Base-by-base conservation (phyloP, 2,888 invertebrate species). In the Chalcosyrphus nemorum region DNA sequence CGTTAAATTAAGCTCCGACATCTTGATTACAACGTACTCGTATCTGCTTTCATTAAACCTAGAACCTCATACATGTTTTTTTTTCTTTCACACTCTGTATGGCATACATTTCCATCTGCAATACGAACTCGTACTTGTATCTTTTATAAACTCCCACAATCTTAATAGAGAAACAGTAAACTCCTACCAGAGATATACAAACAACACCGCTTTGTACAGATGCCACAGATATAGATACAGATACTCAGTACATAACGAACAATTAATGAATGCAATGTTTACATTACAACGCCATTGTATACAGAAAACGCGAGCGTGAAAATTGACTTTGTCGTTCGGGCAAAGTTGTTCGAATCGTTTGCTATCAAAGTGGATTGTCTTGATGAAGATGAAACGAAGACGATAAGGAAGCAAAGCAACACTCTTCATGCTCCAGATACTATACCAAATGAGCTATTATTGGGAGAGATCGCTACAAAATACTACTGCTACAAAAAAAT, bases 21-120 rank as follows among this genome's bases (percentile, higher is more conserved):
- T 81, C 81, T 81, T 76, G 81, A 71, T 81, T 81, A 76, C 81
- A 81, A 66, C n/a, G n/a, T n/a, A n/a, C n/a, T 13, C 21, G 70
- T 81, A 81, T 71, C 65, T 65, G 76, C 63, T 81, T 76, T 71
- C 81, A 76, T 81, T 52, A 63, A 71, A 71, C 38, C 61, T n/a
- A 74, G 63, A 43, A 1, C 21, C 35, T 52, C 5, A 6, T 19
- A 4, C 32, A 11, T 21, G 21, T 27, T 13, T 47, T 35, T 17
- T n/a, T n/a, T n/a, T n/a, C n/a, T n/a, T n/a, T n/a, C n/a, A 13
- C 13, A 15, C 11, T 41, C 24, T 13, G 11, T n/a, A n/a, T 15
- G 13, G 38, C 57, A 38, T 24, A 19, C 15, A 38, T 35, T 57
- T 45, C 11, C 19, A 7, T 24, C 24, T 24, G 24, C 4, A 45